Conservation (phyloP, 2,113 vertebrate genomes). For the Muscicapa adusta region DNA sequence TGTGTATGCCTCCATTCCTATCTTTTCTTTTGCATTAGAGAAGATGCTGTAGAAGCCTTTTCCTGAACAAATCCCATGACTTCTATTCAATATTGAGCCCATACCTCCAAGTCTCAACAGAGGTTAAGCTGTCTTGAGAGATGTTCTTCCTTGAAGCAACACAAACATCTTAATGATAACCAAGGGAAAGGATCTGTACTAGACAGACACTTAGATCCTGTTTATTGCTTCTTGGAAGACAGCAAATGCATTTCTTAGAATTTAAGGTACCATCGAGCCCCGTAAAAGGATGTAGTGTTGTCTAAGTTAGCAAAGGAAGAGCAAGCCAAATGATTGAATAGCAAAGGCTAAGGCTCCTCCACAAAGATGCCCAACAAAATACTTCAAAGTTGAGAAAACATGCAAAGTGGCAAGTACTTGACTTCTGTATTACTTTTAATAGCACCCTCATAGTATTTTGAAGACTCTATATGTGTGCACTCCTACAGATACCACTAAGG, state of each 20-base stretch:
- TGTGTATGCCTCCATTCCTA: neutral
- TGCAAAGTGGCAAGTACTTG: fast-evolving
- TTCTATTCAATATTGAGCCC: neutral
- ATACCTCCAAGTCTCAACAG: neutral
- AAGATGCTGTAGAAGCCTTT: neutral
- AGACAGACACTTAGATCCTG: neutral
- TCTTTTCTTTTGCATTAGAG: neutral
- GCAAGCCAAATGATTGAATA: neutral
- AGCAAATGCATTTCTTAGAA: neutral
- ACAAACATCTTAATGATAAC: neutral
- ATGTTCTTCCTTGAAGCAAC: neutral
- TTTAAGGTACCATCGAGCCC: neutral
- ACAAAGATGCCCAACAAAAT: neutral
- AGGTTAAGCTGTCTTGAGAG: neutral
- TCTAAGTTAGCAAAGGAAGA: neutral
- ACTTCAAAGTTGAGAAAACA: neutral
- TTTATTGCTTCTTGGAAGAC: neutral
- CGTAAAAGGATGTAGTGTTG: neutral
- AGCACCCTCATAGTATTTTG: neutral
- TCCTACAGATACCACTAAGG: neutral
- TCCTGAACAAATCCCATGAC: neutral
- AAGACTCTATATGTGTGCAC: neutral
- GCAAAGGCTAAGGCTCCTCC: neutral
- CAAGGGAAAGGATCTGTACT: neutral
- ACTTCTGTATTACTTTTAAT: neutral